phyloP scores from a whole-genome alignment of 2,888 invertebrate genomes.

The Papilio gigon region DNA sequence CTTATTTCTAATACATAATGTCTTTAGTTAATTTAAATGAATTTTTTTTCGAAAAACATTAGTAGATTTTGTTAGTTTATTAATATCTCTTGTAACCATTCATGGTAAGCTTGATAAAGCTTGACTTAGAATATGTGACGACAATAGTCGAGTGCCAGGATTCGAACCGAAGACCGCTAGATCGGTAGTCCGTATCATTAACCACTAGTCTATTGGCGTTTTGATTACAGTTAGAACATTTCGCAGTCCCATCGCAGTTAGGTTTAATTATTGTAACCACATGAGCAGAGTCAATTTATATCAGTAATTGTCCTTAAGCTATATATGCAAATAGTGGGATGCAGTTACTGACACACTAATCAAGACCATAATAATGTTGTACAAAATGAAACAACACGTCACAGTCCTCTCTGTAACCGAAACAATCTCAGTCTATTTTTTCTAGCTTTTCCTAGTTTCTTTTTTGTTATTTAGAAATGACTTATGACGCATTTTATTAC shows the following conservation, averaged over 20 bases:
- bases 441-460: conserved; percentile 2
- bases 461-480: neutral
- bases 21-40: too few species aligned
- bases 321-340: neutral
- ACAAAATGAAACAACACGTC: conserved; percentile 9
- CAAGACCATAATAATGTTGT: neutral
- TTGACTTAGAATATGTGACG: too few species aligned
- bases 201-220: too few species aligned
- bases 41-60: too few species aligned
- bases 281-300: neutral
- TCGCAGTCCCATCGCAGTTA: neutral
- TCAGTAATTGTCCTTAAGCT: conserved; percentile 8
- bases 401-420: neutral
- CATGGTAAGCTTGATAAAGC: too few species aligned
- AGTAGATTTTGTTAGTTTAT: too few species aligned
- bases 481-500: neutral
- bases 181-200: too few species aligned
- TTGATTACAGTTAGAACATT: too few species aligned
- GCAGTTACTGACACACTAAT: conserved; percentile 3
- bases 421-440: neutral
- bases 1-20: too few species aligned
- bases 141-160: too few species aligned
- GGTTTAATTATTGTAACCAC: neutral
- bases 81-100: too few species aligned
- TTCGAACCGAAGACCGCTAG: too few species aligned